Evolutionary conservation across 1,140 invertebrate genomes (phyloP), one percentile per base, ranked within the genome.

Genomic region (Microplitis demolitor): DNA sequence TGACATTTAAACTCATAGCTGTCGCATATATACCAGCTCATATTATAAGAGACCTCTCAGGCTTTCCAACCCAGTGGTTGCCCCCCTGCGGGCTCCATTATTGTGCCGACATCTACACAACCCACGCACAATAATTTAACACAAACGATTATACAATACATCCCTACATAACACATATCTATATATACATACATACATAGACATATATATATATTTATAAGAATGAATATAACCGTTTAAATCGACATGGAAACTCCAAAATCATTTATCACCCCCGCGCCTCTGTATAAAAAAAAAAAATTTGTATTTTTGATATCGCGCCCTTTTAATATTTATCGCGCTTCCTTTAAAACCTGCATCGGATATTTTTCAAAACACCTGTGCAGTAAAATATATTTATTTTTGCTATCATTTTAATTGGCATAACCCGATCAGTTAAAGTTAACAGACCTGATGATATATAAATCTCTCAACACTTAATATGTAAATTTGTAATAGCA

Each of bases 381-480:
- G 45, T 50, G 45, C 6, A 50, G 6, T 6, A 50, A 50, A 50
- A 50, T 50, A 50, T 9, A 2, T 9, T 9, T 50, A 1, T 9
- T 9, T 13, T 6, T 50, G 45, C 13, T 4, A 56, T 56, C 1
- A 16, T 45, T 45, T 9, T 45, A 45, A 45, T 45, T 45, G 39
- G 39, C 39, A 45, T 9, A 45, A 45, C 39, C 39, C 39, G 39
- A 45, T 45, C 39, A 45, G 11, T 9, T 45, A 6, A 45, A 45
- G 14, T n/a, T 56, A 56, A 45, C 39, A 45, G 39, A 45, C 39
- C 4, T 9, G 39, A 45, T 45, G 4, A 11, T 87, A 24, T 24
- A 86, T 87, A 87, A 86, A 86, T 87, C 85, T 84, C 77, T 76
- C 85, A 81, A 83, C 85, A 82, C 86, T 86, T 87, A 86, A 87